Percentiles rank a stretch among this genome's conserved stretches.
Evolutionary conservation across 2,888 invertebrate species (phyloP).

Genomic region (Lampropteryx suffumata): DNA sequence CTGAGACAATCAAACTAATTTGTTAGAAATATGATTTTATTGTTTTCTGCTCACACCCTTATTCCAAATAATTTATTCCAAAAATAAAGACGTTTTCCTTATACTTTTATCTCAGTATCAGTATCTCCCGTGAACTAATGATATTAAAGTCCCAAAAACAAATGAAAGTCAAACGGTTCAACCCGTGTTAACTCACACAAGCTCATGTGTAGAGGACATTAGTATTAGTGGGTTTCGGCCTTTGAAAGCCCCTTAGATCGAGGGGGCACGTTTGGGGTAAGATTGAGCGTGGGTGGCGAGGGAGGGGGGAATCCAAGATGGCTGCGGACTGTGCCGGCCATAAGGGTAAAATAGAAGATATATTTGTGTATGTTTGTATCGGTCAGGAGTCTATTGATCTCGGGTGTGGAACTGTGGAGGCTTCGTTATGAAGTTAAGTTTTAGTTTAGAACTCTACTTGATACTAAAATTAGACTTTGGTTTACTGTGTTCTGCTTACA

Average conservation of each 20-base stretch:
- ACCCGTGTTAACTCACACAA: conserved; percentile 33
- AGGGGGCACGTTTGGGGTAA: conserved; percentile 78
- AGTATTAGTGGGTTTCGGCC: conserved; percentile 82
- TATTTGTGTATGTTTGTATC: conserved; percentile 70
- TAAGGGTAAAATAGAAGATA: conserved; percentile 80
- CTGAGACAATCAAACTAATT: too few relatives aligned
- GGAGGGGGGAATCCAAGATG: conserved; percentile 74
- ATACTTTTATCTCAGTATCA: conserved; percentile 5
- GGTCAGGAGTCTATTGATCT: conserved; percentile 76
- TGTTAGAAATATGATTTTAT: too few relatives aligned
- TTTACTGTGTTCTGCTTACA: too few relatives aligned
- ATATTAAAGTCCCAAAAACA: conserved; percentile 31
- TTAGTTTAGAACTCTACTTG: neutral
- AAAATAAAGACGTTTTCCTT: neutral
- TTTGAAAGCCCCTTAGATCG: conserved; percentile 79
- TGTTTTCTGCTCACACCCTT: too few relatives aligned
- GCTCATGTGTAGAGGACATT: conserved; percentile 68
- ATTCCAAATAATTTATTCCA: too few relatives aligned
- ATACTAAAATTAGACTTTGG: neutral
- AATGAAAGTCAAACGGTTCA: conserved; percentile 35
- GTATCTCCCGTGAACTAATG: conserved; percentile 6
- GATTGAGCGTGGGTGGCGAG: conserved; percentile 73
- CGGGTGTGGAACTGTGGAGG: conserved; percentile 10
- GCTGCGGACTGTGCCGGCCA: conserved; percentile 79
- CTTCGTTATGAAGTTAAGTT: neutral